Percentiles rank a stretch among this genome's conserved stretches.
Conservation (phyloP, 1,140 invertebrate species). For the Parasteatoda tepidariorum region DNA sequence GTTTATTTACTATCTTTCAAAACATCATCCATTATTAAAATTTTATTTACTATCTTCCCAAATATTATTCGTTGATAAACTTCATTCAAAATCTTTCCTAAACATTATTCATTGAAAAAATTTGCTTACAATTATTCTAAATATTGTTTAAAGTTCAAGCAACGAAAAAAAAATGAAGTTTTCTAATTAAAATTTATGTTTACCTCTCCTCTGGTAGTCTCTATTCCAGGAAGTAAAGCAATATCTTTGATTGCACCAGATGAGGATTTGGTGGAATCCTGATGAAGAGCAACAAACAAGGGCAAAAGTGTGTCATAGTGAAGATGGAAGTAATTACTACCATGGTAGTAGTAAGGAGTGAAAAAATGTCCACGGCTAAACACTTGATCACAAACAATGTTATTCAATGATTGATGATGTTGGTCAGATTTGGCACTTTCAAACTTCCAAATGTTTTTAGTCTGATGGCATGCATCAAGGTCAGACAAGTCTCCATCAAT, state of each 20-base stretch:
- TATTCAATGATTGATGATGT: slow-evolving; percentile 2
- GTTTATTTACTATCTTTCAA: too few species aligned
- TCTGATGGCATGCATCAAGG: slow-evolving; percentile 45
- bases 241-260: slow-evolving; percentile 39
- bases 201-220: slow-evolving; percentile 61
- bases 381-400: slow-evolving; percentile 60
- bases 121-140: too few species aligned
- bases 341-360: slow-evolving; percentile 60
- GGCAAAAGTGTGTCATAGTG: slow-evolving; percentile 63
- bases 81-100: too few species aligned
- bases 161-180: too few species aligned
- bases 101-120: too few species aligned
- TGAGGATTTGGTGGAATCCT: slow-evolving; percentile 6
- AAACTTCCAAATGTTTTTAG: slow-evolving; percentile 58
- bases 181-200: background rate
- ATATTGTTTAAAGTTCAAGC: too few species aligned
- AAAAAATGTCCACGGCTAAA: slow-evolving; percentile 62
- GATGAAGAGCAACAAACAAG: slow-evolving; percentile 57
- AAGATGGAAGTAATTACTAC: slow-evolving; percentile 63
- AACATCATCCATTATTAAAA: too few species aligned
- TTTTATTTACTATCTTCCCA: too few species aligned
- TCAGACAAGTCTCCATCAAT: slow-evolving; percentile 31
- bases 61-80: too few species aligned
- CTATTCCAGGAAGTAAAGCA: slow-evolving; percentile 62
- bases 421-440: background rate